Evolutionary conservation across 2,888 invertebrate species (phyloP).

Genomic region (Dendrolimus houi): DNA sequence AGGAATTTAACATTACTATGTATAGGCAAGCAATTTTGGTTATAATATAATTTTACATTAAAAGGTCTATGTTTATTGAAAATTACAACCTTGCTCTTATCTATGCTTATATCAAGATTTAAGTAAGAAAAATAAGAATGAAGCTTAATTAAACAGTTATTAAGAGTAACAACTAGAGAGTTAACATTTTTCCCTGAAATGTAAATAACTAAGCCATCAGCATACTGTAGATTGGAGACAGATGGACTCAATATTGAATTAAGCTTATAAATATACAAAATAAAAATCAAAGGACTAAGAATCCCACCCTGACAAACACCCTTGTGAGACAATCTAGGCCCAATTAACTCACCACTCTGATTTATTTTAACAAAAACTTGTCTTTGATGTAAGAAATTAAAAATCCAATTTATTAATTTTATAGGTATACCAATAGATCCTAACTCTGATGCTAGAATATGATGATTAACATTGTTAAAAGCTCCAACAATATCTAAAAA

Average conservation of each 20-base stretch:
- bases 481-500: conserved; percentile 1
- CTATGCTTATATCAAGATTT: no score
- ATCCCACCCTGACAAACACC: conserved; percentile 1
- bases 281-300: background rate
- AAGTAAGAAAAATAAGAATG: no score
- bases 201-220: conserved; percentile 1
- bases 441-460: background rate
- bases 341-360: background rate
- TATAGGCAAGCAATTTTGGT: background rate
- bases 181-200: background rate
- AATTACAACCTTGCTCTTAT: no score
- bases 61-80: no score
- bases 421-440: background rate
- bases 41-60: no score
- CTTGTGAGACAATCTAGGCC: background rate
- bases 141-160: background rate
- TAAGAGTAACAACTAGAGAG: background rate
- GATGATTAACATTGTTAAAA: conserved; percentile 2
- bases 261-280: background rate
- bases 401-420: conserved; percentile 1
- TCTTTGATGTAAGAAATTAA: conserved; percentile 1
- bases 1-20: background rate
- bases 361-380: conserved; percentile 2
- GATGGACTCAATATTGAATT: no score
- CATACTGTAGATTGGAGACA: background rate